These are phyloP conservation scores for Hylaeus anthracinus DNA, from an alignment of 1,140 invertebrate species.

Conservation along the genomic window DNA sequence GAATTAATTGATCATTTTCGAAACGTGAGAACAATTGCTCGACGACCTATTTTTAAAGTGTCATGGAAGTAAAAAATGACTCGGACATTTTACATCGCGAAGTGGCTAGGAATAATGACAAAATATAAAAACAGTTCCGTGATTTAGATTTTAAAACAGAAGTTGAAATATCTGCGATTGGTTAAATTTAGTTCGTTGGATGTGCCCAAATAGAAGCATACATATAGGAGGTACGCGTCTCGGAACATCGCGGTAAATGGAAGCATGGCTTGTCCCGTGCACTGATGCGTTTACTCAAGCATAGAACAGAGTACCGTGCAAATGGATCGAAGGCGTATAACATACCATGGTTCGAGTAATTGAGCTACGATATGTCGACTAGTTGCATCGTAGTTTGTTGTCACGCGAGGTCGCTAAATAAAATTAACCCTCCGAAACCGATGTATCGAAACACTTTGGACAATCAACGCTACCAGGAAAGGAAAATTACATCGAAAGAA, in stretches of 20 bases:
- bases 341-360: neutral
- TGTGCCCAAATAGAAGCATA: too few species aligned
- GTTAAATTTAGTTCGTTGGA: too few species aligned
- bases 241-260: neutral
- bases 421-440: slow-evolving; percentile 2
- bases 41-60: too few species aligned
- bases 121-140: too few species aligned
- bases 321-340: neutral
- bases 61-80: too few species aligned
- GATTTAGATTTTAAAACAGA: too few species aligned
- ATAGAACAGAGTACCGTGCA: neutral
- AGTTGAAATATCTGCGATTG: too few species aligned
- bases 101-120: too few species aligned
- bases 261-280: neutral
- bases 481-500: neutral
- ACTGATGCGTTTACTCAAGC: neutral
- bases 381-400: slow-evolving; percentile 10
- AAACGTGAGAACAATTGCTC: neutral
- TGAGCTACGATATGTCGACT: slow-evolving; percentile 16
- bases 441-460: neutral
- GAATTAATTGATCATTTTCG: slow-evolving; percentile 12
- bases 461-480: neutral
- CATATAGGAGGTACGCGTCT: neutral
- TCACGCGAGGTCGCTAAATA: neutral
- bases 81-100: too few species aligned